Evolutionary conservation across 37 sponge, comb jelly and placozoan species (phyloP), one percentile per base, ranked within the genome.

Genomic region (Cliona cf. orientalis): DNA sequence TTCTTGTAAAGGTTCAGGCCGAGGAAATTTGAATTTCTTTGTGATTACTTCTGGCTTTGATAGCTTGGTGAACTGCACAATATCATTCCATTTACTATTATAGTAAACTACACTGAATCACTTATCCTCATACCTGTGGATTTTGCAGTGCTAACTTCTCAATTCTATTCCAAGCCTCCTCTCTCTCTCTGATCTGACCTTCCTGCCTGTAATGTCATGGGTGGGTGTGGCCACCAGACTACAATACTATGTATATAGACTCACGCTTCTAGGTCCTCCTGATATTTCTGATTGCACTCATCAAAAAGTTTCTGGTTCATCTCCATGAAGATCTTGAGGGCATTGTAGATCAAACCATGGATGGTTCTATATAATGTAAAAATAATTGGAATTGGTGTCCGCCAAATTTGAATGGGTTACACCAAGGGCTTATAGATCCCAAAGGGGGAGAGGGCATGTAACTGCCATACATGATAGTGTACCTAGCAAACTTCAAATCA

Each of bases 261-360:
- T 80, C 37, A 92, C 93, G 35, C 37, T 59, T 75, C 88, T 26
- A 70, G 11, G 3, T 94, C 86, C 46, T 87, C 89, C 74, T 94
- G 87, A 73, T 87, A 98, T 25, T 89, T 84, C 29, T 68, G 39
- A 71, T 87, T 94, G 69, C 95, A 95, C 66, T 94, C 95, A 77
- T 98, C 99, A 56, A 98, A 96, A 11, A 98, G 85, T 33, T 82
- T 93, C 72, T 98, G 97, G 76, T 98, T 98, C 95, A 98, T 96
- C 36, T 98, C 99, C 93, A 94, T 96, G 74, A 98, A 96, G 32
- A 94, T 81, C 66, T 98, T 98, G 74, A 98, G 75, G 17, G 97
- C 99, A 90, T 98, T 98, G 77, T 98, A 98, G 44, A 98, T 94
- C 33, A 98, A 77, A 2, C 97, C 99, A 71, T 89, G 92, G 31